These are phyloP conservation scores for Galbula dea DNA, from an alignment of 2,113 vertebrate genomes.

Conservation along the genomic window DNA sequence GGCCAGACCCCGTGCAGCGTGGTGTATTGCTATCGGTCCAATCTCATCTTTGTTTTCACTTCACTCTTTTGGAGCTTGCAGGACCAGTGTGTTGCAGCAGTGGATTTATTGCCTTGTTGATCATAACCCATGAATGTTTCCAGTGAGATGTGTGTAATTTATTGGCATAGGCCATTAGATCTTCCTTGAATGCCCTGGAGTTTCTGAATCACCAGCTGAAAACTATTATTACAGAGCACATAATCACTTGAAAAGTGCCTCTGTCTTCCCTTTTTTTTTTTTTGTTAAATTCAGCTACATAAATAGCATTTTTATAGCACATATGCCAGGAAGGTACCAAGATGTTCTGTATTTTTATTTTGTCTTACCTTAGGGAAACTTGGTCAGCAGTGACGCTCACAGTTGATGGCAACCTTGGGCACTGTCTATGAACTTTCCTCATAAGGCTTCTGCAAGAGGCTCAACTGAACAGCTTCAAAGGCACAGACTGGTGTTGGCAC, in stretches of 20 bases:
- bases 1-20: not conserved
- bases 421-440: not conserved
- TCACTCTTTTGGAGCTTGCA: not conserved
- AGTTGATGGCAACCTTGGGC: not conserved
- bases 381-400: not conserved
- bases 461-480: not conserved
- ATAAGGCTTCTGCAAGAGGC: not conserved
- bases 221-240: not conserved
- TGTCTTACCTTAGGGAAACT: not conserved
- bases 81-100: not conserved
- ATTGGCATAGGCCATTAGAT: constrained; percentile 13
- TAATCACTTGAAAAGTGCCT: constrained; percentile 11
- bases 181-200: constrained; percentile 16
- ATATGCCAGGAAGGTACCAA: not conserved
- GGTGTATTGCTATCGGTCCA: not conserved
- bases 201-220: constrained; percentile 45
- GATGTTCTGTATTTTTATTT: constrained; percentile 6
- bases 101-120: not conserved
- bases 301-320: not conserved
- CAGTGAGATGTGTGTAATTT: not conserved
- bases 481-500: not conserved
- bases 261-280: not conserved
- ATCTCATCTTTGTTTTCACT: not conserved
- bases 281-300: not conserved
- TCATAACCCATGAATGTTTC: not conserved